phyloP scores from a whole-genome alignment of 2,113 vertebrate genomes.

The Istiophorus platypterus region DNA sequence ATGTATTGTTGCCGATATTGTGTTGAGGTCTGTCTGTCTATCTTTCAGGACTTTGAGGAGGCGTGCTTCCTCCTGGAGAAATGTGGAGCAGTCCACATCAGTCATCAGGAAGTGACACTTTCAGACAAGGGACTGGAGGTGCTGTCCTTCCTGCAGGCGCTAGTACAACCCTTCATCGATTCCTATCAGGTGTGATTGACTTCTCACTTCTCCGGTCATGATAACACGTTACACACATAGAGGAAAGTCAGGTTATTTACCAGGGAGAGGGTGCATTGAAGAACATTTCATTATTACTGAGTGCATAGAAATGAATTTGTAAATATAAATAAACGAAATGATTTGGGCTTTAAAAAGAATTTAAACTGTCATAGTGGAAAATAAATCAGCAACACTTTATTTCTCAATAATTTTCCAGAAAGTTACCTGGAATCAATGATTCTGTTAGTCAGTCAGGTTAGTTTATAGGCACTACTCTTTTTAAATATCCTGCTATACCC shows the following conservation, averaged over 20 bases:
- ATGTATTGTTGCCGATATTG: background rate
- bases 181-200: constrained; percentile 89
- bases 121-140: constrained; percentile 80
- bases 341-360: background rate
- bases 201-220: background rate
- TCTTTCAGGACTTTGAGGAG: constrained; percentile 94
- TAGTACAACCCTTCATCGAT: constrained; percentile 92
- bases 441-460: background rate
- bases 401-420: background rate
- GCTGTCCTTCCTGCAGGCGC: constrained; percentile 86
- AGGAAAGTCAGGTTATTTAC: background rate
- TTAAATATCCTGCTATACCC: background rate
- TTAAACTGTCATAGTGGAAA: background rate
- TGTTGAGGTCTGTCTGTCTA: background rate
- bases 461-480: background rate
- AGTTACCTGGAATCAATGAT: background rate
- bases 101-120: constrained; percentile 82
- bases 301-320: too few species aligned
- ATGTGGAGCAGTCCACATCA: constrained; percentile 83
- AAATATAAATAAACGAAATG: too few species aligned
- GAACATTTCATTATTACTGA: background rate
- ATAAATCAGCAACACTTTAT: background rate
- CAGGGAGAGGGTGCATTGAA: too few species aligned
- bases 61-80: constrained; percentile 89
- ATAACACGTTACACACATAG: background rate